Percentiles rank a stretch among this genome's conserved stretches.
Evolutionary conservation across 2,888 invertebrate species (phyloP).

Genomic region (Euplagia quadripunctaria): DNA sequence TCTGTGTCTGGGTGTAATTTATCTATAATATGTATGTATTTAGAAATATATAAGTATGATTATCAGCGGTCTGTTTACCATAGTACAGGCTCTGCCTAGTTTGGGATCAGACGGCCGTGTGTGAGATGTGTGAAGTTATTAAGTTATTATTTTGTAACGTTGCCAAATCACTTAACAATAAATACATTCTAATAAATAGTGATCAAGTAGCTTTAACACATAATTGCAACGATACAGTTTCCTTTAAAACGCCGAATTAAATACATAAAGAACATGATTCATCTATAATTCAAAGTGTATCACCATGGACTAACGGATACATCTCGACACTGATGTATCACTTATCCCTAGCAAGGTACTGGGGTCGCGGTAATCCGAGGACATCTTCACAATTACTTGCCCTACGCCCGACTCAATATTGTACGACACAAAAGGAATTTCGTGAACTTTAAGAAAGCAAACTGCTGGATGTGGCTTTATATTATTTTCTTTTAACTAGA

Average conservation of each 20-base stretch:
- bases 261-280: conserved; percentile 38
- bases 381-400: conserved; percentile 83
- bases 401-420: conserved; percentile 80
- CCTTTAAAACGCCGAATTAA: conserved; percentile 16
- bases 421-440: conserved; percentile 67
- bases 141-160: too few relatives aligned
- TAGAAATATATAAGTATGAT: too few relatives aligned
- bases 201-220: neutral
- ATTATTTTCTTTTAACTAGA: neutral
- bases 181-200: too few relatives aligned
- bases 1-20: too few relatives aligned
- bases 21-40: too few relatives aligned
- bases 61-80: too few relatives aligned
- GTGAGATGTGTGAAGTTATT: too few relatives aligned
- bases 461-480: conserved; percentile 47
- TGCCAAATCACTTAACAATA: too few relatives aligned
- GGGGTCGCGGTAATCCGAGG: conserved; percentile 72
- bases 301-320: conserved; percentile 56
- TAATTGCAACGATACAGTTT: conserved; percentile 1
- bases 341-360: conserved; percentile 56
- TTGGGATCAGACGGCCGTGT: too few relatives aligned
- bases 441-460: conserved; percentile 21
- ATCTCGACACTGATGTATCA: conserved; percentile 81
- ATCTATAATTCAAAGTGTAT: conserved; percentile 43
- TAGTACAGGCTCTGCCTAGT: too few relatives aligned